Percentiles rank a stretch among this genome's conserved stretches.
Evolutionary conservation across 2,113 vertebrate genomes (phyloP).

Genomic region (Gavia stellata): DNA sequence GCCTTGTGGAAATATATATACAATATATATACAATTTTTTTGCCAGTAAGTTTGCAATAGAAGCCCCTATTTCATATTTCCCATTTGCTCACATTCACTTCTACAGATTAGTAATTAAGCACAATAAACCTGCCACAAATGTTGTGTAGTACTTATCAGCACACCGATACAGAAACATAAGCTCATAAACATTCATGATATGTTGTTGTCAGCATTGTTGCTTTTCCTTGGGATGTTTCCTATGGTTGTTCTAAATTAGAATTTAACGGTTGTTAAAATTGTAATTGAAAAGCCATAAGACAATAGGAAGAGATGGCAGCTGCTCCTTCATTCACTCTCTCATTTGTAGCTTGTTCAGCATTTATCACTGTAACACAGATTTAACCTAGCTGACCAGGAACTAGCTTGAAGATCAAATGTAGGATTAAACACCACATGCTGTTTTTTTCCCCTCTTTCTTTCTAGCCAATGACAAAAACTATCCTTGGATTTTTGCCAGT

Average conservation of each 20-base stretch:
- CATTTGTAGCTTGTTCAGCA: not conserved
- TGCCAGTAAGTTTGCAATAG: not conserved
- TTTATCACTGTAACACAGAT: not conserved
- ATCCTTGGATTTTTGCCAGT: not conserved
- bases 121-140: not conserved
- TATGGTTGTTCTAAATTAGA: not conserved
- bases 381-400: not conserved
- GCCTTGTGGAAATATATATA: not conserved
- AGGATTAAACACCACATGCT: not conserved
- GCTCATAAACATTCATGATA: not conserved
- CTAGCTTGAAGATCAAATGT: not conserved
- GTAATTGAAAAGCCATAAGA: not conserved
- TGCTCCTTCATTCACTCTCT: not conserved
- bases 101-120: not conserved
- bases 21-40: no score
- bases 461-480: not conserved
- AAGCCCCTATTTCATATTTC: not conserved
- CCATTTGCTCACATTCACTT: not conserved
- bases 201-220: not conserved
- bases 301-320: not conserved
- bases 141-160: not conserved
- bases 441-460: not conserved
- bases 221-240: not conserved
- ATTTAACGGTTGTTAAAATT: not conserved
- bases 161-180: not conserved